phyloP scores from a whole-genome alignment of 2,888 invertebrate genomes.

The Pristionchus japonicus region DNA sequence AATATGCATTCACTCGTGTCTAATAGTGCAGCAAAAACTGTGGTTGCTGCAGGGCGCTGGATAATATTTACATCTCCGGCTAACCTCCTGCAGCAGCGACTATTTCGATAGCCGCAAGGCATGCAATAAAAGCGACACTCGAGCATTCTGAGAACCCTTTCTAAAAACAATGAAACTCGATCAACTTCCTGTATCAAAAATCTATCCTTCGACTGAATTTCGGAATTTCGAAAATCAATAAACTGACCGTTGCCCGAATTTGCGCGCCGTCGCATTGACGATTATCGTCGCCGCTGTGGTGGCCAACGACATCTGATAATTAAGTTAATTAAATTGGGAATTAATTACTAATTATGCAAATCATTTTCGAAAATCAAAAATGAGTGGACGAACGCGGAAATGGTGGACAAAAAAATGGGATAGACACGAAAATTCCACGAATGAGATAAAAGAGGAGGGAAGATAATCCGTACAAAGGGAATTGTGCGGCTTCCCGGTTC shows the following conservation, averaged over 20 bases:
- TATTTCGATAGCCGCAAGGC: too few relatives aligned
- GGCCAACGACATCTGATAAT: neutral
- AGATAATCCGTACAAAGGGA: neutral
- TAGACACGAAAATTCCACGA: neutral
- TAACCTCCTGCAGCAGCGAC: too few relatives aligned
- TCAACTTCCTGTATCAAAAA: too few relatives aligned
- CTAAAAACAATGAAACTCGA: too few relatives aligned
- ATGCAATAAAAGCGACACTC: too few relatives aligned
- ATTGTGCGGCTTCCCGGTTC: neutral
- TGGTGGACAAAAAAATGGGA: neutral
- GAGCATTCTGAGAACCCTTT: too few relatives aligned
- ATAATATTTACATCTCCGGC: too few relatives aligned
- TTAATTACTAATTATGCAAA: neutral
- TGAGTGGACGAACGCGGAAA: neutral
- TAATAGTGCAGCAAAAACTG: too few relatives aligned
- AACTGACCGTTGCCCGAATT: constrained; percentile 14
- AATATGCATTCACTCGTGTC: too few relatives aligned
- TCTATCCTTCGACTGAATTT: too few relatives aligned
- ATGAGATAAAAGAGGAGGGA: neutral
- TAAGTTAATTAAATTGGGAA: neutral
- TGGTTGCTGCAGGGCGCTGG: too few relatives aligned
- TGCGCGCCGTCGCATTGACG: neutral
- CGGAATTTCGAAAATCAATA: too few relatives aligned
- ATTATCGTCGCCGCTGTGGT: neutral
- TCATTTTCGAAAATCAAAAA: neutral